phyloP scores from a whole-genome alignment of 2,888 invertebrate genomes.

The Polylopha cassiicola region DNA sequence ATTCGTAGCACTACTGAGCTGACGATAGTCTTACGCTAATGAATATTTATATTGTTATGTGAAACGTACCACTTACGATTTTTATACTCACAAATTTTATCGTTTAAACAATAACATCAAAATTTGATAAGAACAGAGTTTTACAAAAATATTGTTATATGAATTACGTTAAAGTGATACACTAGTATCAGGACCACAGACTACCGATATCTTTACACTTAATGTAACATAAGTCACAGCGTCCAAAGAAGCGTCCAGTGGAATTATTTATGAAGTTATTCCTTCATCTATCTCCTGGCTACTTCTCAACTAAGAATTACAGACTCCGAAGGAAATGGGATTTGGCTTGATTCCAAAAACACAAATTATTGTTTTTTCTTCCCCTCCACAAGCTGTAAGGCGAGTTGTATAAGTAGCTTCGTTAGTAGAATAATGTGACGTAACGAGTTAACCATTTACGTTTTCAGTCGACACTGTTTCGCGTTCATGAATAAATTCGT shows the following conservation, averaged over 20 bases:
- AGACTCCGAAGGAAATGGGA: conserved; percentile 32
- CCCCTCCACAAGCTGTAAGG: conserved; percentile 24
- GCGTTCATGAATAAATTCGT: conserved; percentile 1
- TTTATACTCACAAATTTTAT: too few relatives aligned
- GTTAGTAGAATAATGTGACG: conserved; percentile 24
- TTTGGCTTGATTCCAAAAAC: conserved; percentile 43
- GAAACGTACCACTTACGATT: too few relatives aligned
- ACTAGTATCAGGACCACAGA: too few relatives aligned
- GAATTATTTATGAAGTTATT: conserved; percentile 51
- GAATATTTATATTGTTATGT: too few relatives aligned
- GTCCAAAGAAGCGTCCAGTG: conserved; percentile 31
- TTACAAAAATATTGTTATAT: too few relatives aligned
- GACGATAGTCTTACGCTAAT: too few relatives aligned
- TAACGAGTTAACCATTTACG: conserved; percentile 19
- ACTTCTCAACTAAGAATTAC: conserved; percentile 34
- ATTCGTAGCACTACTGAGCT: too few relatives aligned
- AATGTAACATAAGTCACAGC: conserved; percentile 9
- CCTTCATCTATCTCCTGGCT: conserved; percentile 30
- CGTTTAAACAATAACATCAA: too few relatives aligned
- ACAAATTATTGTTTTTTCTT: conserved; percentile 36
- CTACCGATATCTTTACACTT: too few relatives aligned
- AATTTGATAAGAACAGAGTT: too few relatives aligned
- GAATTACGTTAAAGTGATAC: too few relatives aligned
- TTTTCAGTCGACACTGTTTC: conserved; percentile 11
- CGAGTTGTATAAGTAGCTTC: conserved; percentile 21